Evolutionary conservation across 2,797 vertebrate species (phyloP).

Genomic region (Phylloscopus collybita): DNA sequence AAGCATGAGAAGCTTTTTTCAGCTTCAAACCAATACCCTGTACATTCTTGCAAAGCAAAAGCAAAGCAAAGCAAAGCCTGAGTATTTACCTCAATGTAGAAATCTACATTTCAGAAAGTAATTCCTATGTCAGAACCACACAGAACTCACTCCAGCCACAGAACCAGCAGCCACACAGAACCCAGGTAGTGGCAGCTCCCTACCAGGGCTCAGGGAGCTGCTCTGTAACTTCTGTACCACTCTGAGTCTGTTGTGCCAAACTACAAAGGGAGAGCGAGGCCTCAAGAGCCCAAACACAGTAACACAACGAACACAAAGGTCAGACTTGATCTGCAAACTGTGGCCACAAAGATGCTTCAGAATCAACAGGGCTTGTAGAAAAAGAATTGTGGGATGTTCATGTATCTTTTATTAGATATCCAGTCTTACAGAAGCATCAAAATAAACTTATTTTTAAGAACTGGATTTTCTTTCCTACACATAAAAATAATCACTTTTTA

Average conservation of each 20-base stretch:
- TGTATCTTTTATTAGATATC: background rate
- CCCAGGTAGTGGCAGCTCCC: background rate
- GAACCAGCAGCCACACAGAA: background rate
- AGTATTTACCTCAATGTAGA: background rate
- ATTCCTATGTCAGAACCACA: background rate
- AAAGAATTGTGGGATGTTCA: background rate
- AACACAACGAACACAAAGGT: background rate
- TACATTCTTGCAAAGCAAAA: background rate
- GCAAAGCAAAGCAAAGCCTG: background rate
- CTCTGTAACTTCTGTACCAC: background rate
- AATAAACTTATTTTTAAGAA: background rate
- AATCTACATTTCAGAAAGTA: background rate
- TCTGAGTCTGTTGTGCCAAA: background rate
- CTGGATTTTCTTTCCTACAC: background rate
- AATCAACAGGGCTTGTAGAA: background rate
- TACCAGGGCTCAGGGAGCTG: constrained; percentile 64
- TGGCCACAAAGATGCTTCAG: background rate
- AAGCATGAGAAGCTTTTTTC: background rate
- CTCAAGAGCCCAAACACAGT: constrained; percentile 43
- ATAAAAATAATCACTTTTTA: background rate
- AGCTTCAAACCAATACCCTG: background rate
- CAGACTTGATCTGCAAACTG: background rate
- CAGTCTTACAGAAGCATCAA: background rate
- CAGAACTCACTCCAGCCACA: background rate
- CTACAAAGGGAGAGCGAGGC: background rate